Conservation (phyloP, 2,888 invertebrate genomes). For the Anaspis maculata region DNA sequence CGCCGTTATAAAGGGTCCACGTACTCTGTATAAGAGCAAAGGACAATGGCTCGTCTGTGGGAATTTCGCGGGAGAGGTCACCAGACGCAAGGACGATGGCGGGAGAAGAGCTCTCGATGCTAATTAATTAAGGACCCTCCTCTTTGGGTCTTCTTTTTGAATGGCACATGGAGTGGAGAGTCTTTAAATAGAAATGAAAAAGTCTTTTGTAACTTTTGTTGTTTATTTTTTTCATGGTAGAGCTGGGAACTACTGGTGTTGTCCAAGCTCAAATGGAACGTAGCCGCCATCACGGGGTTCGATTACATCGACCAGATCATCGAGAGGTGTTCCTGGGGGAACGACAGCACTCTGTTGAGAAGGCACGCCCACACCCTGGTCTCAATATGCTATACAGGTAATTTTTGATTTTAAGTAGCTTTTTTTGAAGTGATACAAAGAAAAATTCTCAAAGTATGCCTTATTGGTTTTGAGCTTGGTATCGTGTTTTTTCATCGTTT, state of each 20-base stretch:
- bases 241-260: slow-evolving; percentile 74
- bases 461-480: too few relatives aligned
- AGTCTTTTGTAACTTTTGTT: slow-evolving; percentile 2
- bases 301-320: slow-evolving; percentile 78
- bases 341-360: slow-evolving; percentile 53
- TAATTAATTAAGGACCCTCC: slow-evolving; percentile 11
- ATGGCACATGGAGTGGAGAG: too few relatives aligned
- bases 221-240: slow-evolving; percentile 43
- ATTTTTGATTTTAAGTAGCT: too few relatives aligned
- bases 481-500: too few relatives aligned
- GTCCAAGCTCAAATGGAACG: slow-evolving; percentile 70
- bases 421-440: too few relatives aligned
- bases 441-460: too few relatives aligned
- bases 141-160: too few relatives aligned
- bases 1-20: too few relatives aligned
- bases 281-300: slow-evolving; percentile 68
- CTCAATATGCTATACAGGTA: slow-evolving; percentile 72
- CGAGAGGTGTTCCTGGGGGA: slow-evolving; percentile 55
- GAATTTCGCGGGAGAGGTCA: slow-evolving; percentile 7
- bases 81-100: slow-evolving; percentile 4
- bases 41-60: too few relatives aligned
- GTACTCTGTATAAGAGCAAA: too few relatives aligned
- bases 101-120: too few relatives aligned
- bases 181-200: not conserved
- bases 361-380: slow-evolving; percentile 70